Evolutionary conservation across 2,888 invertebrate species (phyloP), one percentile per base, ranked within the genome.

Genomic region (Agonopterix heracliana): DNA sequence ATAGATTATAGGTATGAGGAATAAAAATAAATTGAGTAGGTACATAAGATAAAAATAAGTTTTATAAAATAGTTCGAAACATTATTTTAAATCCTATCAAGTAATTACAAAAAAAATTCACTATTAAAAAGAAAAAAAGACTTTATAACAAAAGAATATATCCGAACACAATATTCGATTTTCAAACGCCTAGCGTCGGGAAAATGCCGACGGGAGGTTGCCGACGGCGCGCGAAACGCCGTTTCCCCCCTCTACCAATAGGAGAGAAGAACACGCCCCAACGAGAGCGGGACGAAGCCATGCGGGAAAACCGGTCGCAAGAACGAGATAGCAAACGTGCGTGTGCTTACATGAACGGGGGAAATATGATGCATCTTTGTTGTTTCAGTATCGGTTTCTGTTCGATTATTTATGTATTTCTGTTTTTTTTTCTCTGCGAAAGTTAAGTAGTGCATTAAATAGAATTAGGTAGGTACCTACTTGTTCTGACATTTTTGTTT

Each of bases 301-400:
- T 74, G 53, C 68, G 66, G 81, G 60, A 82, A 81, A 84, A 48
- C 69, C 1, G 9, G 40, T 47, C 36, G 71, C 9, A 3, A 53
- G 73, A 81, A 45, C 57, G 66, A 56, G 78, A 80, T 54, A 52
- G 66, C 11, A 3, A 62, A 50, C 58, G 59, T 59, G 82, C 84
- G 81, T 86, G 78, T 78, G 75, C 38, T 38, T 76, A 78, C 71
- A 69, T 63, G 68, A 5, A 70, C 71, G 76, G 79, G 80, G 77
- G 82, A 80, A 85, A 81, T 82, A 84, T 83, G 86, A 86, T 87
- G 85, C 87, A 87, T 84, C 78, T 79, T 78, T 80, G 82, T 81
- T 86, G 82, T 86, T 84, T 82, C 79, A 83, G 75, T 83, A 86
- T 84, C 80, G 74, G 78, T 81, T 78, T 76, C 80, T 78, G 68